Evolutionary conservation across 1,140 invertebrate species (phyloP), one percentile per base, ranked within the genome.

Genomic region (Pomacea maculata): DNA sequence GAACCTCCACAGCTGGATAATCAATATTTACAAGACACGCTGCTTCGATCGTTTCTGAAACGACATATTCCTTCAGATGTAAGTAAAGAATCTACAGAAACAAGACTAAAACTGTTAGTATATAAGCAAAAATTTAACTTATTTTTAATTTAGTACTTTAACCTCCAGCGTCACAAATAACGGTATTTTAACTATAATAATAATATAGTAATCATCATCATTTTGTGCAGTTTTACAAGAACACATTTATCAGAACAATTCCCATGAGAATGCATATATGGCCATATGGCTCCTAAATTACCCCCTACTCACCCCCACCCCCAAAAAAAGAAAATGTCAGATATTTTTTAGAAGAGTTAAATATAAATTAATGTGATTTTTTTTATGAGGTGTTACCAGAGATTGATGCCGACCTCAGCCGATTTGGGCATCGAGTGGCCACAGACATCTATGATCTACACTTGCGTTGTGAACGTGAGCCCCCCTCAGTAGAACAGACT

Each of bases 381-480:
- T 54, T 75, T 77, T 84, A 84, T 19, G 71, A 88, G 85, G 52
- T 83, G 70, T 81, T 86, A 15, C 15, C 73, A 45, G 79, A 82
- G 12, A 84, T 93, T 71, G 85, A 90, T 55, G 77, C 82, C 45
- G 93, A 94, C 85, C 87, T 94, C 25, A 79, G 84, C 9, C 83
- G 83, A 79, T 93, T 94, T 91, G 93, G 93, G 34, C 75, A 92
- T 9, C 81, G 92, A 81, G 90, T 93, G 29, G 89, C 89, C 0
- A 88, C 86, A 25, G 93, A 94, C 78, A 91, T 94, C 63, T 91
- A 93, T 81, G 82, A 90, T 0, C 85, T 94, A 14, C 91, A 91
- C 52, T 83, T 91, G 71, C 90, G 93, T 85, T 93, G 93, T 89
- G 94, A 94, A 83, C 74, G 86, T 9, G 90, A 93, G 80, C 92